Evolutionary conservation across 2,888 invertebrate species (phyloP), one percentile per base, ranked within the genome.

Genomic region (Crossocerus cetratus): DNA sequence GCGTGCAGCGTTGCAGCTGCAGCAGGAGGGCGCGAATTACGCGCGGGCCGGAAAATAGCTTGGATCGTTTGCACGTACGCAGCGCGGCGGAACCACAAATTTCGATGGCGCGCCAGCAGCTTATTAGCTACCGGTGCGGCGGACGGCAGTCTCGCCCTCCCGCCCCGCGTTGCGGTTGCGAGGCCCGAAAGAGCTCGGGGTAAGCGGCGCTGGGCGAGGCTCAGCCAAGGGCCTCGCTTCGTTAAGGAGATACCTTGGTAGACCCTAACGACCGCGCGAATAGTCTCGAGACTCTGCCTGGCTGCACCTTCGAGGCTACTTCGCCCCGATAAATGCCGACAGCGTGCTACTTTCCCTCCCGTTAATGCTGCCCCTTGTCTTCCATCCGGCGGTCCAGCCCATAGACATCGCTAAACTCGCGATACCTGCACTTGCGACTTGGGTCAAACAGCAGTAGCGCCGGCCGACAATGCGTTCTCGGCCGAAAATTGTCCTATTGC

Each of bases 81-180:
- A 44, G 64, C 22, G 23, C 49, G 60, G 18, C 58, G 75, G 72
- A 74, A 77, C 81, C 81, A 81, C 84, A 86, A 86, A 86, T 87
- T 87, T 84, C 82, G 83, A 83, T 81, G 78, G 80, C 79, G 80
- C 83, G 87, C 83, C 72, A 81, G 78, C 77, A 77, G 85, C 83
- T 86, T 85, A 87, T 86, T 85, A 86, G 84, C 81, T 85, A 77
- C 73, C 73, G 74, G 74, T 18, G 20, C 65, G 42, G 42, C 22
- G 23, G 23, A 32, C 23, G 23, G 4, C 23, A 2, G 23, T 32
- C 45, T 16, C 49, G 16, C 49, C 49, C 49, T 49, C 4, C 49
- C 16, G 5, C 49, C 43, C 43, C 14, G 49, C 49, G 32, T 32
- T 32, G 32, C 13, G 49, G 49, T 16, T 49, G 16, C 49, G 8